Evolutionary conservation across 2,113 vertebrate genomes (phyloP).

Genomic region (Bostrychus sinensis): DNA sequence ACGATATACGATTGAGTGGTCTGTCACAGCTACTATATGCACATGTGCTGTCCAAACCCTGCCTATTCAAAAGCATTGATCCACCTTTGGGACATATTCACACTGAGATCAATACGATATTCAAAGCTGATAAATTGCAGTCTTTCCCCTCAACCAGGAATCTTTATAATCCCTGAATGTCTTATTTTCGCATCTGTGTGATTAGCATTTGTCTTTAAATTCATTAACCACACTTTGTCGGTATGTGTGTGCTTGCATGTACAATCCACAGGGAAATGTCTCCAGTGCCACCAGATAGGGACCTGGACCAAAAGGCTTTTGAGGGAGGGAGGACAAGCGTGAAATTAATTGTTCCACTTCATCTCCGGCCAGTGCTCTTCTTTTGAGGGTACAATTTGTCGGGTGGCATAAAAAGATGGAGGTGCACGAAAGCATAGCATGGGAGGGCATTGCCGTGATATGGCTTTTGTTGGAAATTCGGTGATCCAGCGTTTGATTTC

Average conservation of each 20-base stretch:
- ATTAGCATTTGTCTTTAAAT: slow-evolving; percentile 35
- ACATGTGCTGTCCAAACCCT: slow-evolving; percentile 74
- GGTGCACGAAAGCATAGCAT: slow-evolving; percentile 37
- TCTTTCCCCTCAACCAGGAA: slow-evolving; percentile 20
- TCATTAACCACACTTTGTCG: too few relatives aligned
- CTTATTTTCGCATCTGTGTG: slow-evolving; percentile 34
- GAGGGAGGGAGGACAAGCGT: slow-evolving; percentile 92
- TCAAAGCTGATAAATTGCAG: slow-evolving; percentile 86
- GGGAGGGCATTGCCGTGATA: slow-evolving; percentile 55
- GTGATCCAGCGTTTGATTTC: slow-evolving; percentile 54
- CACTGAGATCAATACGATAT: slow-evolving; percentile 86
- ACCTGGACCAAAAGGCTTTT: slow-evolving; percentile 91
- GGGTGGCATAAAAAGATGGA: slow-evolving; percentile 68
- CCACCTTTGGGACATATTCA: slow-evolving; percentile 78
- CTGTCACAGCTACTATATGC: slow-evolving; percentile 79
- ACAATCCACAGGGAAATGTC: slow-evolving; percentile 73
- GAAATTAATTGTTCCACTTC: slow-evolving; percentile 99
- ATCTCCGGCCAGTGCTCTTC: slow-evolving; percentile 87
- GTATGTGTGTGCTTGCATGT: slow-evolving; percentile 18
- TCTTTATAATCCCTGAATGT: slow-evolving; percentile 38
- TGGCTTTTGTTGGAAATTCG: slow-evolving; percentile 56
- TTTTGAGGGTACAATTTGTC: slow-evolving; percentile 92
- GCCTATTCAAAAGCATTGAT: slow-evolving; percentile 81
- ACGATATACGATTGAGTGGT: slow-evolving; percentile 82
- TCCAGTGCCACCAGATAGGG: slow-evolving; percentile 83